Conservation (phyloP, 2,888 invertebrate species). For the Ommatoiulus sabulosus region DNA sequence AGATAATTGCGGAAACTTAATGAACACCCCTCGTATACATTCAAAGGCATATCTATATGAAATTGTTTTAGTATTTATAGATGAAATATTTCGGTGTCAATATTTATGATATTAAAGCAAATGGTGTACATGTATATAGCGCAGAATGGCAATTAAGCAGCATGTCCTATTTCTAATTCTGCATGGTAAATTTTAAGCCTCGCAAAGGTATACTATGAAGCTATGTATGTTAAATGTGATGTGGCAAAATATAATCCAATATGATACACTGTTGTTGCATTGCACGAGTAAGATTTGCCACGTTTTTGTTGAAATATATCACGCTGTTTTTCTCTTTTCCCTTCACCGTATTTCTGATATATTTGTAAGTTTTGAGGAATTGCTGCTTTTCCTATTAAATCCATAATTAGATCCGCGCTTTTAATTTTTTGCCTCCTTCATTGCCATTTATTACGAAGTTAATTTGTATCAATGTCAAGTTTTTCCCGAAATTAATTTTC, state of each 20-base stretch:
- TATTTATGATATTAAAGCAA: too few species aligned
- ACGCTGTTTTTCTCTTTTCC: not conserved
- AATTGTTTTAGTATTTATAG: too few species aligned
- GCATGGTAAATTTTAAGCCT: too few species aligned
- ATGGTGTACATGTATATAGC: too few species aligned
- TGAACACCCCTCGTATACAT: too few species aligned
- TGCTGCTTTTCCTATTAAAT: slow-evolving; percentile 16
- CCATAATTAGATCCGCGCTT: not conserved
- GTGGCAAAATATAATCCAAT: not conserved
- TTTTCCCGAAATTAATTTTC: slow-evolving; percentile 38
- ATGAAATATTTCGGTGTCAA: too few species aligned
- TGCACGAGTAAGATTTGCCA: not conserved
- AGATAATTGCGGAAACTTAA: too few species aligned
- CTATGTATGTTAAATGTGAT: too few species aligned
- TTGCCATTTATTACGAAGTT: not conserved
- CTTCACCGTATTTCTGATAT: not conserved
- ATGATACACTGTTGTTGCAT: not conserved
- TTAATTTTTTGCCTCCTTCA: not conserved
- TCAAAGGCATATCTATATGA: too few species aligned
- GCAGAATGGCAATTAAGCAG: too few species aligned
- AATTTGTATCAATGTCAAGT: not conserved
- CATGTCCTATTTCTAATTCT: too few species aligned
- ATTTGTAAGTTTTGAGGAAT: not conserved
- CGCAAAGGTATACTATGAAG: too few species aligned
- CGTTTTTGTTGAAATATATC: not conserved